Percentiles rank a stretch among this genome's conserved stretches.
phyloP scores from a whole-genome alignment of 2,888 invertebrate species.

The Ophion obscuratus region DNA sequence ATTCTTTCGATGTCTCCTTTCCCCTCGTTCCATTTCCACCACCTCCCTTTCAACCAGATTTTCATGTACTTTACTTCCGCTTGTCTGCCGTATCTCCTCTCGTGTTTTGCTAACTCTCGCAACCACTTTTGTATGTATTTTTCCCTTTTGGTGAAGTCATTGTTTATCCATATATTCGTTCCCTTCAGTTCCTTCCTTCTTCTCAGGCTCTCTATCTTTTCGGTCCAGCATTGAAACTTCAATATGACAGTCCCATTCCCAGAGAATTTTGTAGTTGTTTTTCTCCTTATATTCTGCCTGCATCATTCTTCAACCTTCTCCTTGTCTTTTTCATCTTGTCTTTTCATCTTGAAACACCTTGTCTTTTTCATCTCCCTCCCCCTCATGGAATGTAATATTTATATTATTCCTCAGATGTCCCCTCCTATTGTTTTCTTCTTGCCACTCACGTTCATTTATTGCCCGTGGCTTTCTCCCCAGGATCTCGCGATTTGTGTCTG shows the following conservation, averaged over 20 bases:
- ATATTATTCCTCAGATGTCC: not conserved
- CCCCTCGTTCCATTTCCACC: not conserved
- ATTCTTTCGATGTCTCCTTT: not conserved
- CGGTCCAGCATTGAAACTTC: not conserved
- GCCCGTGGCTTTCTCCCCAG: not conserved
- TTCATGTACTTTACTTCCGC: not conserved
- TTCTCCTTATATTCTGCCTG: not conserved
- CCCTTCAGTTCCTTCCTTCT: slow-evolving; percentile 2
- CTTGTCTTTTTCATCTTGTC: not conserved
- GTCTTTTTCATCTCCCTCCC: not conserved
- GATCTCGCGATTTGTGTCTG: not conserved
- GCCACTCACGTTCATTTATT: not conserved
- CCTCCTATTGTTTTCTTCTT: not conserved
- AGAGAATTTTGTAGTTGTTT: not conserved
- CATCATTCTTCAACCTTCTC: not conserved
- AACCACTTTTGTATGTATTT: slow-evolving; percentile 4
- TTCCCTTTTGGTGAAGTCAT: slow-evolving; percentile 37
- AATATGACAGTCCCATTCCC: not conserved
- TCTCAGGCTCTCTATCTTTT: not conserved
- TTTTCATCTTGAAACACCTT: too few relatives aligned
- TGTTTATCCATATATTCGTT: slow-evolving; percentile 4
- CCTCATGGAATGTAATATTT: not conserved
- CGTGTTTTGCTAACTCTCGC: not conserved
- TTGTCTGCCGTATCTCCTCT: not conserved
- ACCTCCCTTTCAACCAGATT: not conserved